These are phyloP conservation scores for Montipora capricornis DNA, from an alignment of 64 coral and sea anemone species.

Conservation along the genomic window DNA sequence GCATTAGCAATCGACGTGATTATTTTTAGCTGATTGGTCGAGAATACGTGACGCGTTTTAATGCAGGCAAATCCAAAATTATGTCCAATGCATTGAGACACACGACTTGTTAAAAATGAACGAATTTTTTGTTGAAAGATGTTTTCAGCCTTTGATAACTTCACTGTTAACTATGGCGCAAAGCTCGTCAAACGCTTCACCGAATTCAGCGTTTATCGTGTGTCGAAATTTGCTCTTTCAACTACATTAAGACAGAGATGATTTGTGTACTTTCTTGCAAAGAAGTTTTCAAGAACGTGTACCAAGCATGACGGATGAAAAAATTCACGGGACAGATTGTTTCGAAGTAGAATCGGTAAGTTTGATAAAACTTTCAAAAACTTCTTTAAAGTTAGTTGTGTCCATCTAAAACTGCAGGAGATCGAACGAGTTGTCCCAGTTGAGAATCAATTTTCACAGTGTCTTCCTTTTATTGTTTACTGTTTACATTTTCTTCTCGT, in stretches of 20 bases:
- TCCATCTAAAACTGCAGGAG: no score
- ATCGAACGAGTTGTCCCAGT: neutral
- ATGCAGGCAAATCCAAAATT: neutral
- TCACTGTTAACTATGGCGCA: neutral
- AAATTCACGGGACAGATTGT: constrained; percentile 82
- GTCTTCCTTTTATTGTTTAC: neutral
- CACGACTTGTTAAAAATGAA: constrained; percentile 19
- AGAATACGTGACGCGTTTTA: constrained; percentile 12
- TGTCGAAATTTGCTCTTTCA: neutral
- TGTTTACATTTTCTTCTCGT: neutral
- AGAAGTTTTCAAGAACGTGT: neutral
- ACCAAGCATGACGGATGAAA: constrained; percentile 66
- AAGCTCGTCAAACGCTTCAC: neutral
- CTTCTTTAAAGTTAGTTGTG: neutral
- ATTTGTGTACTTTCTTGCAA: constrained; percentile 36
- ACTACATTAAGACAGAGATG: constrained; percentile 1
- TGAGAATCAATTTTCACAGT: neutral
- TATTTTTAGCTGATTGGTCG: neutral
- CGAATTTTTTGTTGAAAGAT: neutral
- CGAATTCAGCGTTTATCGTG: neutral
- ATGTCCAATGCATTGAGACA: neutral
- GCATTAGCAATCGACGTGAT: neutral
- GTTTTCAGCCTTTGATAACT: neutral
- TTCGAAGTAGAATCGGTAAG: constrained; percentile 93
- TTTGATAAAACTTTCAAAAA: constrained; percentile 40